A percentile compares a stretch with the other conserved stretches of the same genome.
Evolutionary conservation across 1,140 invertebrate species (phyloP).

Genomic region (Lasaia peninsularis): DNA sequence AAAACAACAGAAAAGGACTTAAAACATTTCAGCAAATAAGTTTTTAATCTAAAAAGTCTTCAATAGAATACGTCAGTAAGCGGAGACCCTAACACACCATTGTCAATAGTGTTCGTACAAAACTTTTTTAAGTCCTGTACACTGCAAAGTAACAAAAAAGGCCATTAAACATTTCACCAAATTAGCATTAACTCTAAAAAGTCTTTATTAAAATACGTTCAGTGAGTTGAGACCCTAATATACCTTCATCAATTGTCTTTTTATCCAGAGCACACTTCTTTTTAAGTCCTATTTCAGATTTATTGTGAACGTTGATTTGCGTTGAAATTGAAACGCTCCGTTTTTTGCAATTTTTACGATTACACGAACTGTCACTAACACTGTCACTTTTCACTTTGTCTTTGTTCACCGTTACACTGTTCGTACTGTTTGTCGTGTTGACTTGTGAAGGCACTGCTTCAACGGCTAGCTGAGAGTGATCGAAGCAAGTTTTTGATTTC

Average conservation of each 20-base stretch:
- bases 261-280: slow-evolving; percentile 60
- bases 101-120: too few relatives aligned
- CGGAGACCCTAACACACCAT: too few relatives aligned
- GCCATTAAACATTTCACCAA: neutral
- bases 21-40: too few relatives aligned
- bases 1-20: too few relatives aligned
- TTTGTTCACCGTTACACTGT: slow-evolving; percentile 9
- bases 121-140: too few relatives aligned
- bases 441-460: slow-evolving; percentile 20
- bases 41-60: too few relatives aligned
- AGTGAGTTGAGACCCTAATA: slow-evolving; percentile 44
- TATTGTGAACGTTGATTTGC: slow-evolving; percentile 67
- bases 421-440: slow-evolving; percentile 22
- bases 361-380: slow-evolving; percentile 33
- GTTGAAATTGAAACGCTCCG: slow-evolving; percentile 52
- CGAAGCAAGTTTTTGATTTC: slow-evolving; percentile 67
- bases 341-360: slow-evolving; percentile 55
- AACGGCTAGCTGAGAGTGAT: slow-evolving; percentile 54
- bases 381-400: slow-evolving; percentile 17
- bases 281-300: slow-evolving; percentile 64
- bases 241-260: slow-evolving; percentile 43
- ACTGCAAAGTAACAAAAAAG: neutral
- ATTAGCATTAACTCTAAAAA: slow-evolving; percentile 30
- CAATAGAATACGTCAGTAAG: too few relatives aligned
- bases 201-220: slow-evolving; percentile 66